Base-by-base conservation (phyloP, 2,888 invertebrate genomes). In the Branchellion lobata region DNA sequence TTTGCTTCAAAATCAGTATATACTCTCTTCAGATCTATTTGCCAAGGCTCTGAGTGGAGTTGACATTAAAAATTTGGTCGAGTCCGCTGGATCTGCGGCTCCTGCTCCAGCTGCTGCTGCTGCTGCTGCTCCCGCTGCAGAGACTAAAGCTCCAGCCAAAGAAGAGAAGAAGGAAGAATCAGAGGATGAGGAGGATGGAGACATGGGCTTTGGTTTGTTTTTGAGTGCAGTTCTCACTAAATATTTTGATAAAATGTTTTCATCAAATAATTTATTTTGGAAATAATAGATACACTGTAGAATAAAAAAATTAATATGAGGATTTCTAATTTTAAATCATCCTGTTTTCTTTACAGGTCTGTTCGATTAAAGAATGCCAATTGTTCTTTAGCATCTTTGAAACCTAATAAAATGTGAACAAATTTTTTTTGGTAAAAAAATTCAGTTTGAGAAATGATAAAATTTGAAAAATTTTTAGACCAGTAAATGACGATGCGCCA, bases 191-290 rank as follows among this genome's bases (percentile, higher is more conserved):
- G 61, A 57, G 5, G 61, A 57, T 57, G 61, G 61, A 18, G 61
- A 57, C 24, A 57, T 57, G 61, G 61, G 61, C 61, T 57, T 57
- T n/a, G 61, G 61, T 57, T 57, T 57, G 61, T 57, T 24, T 57
- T 57, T 47, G 8, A 18, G n/a, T n/a, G 14, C 40, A 40, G 14
- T 14, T 40, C 8, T 5, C 40, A 40, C 14, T 40, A 40, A 40
- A 40, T 57, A 14, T 47, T 47, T 47, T 14, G 18, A 47, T 8
- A 47, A 47, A 14, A 14, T 18, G 18, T 18, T 47, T 47, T 47
- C 18, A 14, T 47, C 47, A 47, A 47, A 47, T 47, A 47, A 47
- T 47, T 47, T 47, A 47, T 14, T 47, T 14, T 47, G 47, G 11
- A n/a, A n/a, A n/a, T n/a, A n/a, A n/a, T n/a, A n/a, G n/a, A n/a